Percentiles rank a stretch among this genome's conserved stretches.
Evolutionary conservation across 2,113 vertebrate genomes (phyloP).

Genomic region (Gorsachius goisagi): DNA sequence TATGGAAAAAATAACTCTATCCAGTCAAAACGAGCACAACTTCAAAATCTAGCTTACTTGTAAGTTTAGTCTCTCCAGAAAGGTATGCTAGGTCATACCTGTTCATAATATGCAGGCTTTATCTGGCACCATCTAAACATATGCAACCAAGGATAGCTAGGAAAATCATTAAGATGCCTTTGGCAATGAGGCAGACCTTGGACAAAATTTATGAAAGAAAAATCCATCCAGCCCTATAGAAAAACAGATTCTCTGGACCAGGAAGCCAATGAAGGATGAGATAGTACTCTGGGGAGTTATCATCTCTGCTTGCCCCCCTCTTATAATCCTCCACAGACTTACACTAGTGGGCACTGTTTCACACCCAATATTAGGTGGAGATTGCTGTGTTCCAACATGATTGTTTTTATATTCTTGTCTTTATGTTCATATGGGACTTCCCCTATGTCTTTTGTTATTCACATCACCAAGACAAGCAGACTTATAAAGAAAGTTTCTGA

Average conservation of each 20-base stretch:
- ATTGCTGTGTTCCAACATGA: no score
- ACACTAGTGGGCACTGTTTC: no score
- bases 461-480: background rate
- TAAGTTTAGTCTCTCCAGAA: background rate
- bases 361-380: no score
- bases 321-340: no score
- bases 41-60: background rate
- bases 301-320: background rate
- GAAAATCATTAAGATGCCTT: background rate
- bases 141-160: background rate
- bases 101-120: background rate
- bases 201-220: background rate
- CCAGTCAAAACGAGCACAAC: background rate
- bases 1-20: background rate
- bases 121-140: background rate
- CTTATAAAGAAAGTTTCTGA: background rate
- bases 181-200: background rate
- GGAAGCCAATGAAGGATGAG: background rate
- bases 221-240: background rate
- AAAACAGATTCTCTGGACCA: background rate
- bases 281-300: no score
- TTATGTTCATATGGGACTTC: background rate
- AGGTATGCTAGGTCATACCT: fast-evolving
- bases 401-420: background rate
- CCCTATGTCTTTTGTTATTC: background rate